A percentile compares a stretch with the other conserved stretches of the same genome.
These are phyloP conservation scores for Pomacea canaliculata DNA, from an alignment of 2,888 invertebrate species.

Conservation along the genomic window DNA sequence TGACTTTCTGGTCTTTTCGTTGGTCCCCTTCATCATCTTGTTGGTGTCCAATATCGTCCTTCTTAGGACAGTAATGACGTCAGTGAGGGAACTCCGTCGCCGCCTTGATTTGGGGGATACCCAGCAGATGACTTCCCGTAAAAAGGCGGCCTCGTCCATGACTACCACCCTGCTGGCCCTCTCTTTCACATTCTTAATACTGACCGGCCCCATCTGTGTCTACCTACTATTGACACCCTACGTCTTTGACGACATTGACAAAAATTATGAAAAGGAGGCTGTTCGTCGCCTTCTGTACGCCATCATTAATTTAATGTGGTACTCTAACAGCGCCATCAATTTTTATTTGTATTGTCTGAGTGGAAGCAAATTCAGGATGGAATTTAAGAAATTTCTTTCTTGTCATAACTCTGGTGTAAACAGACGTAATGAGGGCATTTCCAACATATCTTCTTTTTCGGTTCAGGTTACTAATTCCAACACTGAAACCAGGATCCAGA, in stretches of 20 bases:
- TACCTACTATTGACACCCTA: neutral
- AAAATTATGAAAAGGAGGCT: no score
- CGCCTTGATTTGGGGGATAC: no score
- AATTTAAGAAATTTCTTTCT: neutral
- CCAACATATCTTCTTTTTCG: no score
- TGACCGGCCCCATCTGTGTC: neutral
- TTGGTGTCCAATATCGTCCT: neutral
- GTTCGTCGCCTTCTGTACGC: neutral
- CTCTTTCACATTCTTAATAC: neutral
- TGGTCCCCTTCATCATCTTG: neutral
- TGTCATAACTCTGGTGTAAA: no score
- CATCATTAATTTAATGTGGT: neutral
- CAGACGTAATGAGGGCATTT: no score
- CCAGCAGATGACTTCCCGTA: neutral
- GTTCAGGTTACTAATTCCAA: no score
- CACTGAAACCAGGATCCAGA: no score
- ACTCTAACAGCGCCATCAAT: slow-evolving; percentile 1
- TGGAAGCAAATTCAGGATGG: neutral
- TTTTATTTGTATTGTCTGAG: slow-evolving; percentile 8
- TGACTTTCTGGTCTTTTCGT: neutral
- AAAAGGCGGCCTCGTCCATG: neutral
- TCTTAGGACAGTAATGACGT: neutral
- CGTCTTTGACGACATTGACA: neutral
- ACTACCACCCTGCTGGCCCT: neutral
- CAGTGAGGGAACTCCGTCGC: neutral